Conservation (phyloP, 2,113 vertebrate species). For the Chlamydotis undulata region DNA sequence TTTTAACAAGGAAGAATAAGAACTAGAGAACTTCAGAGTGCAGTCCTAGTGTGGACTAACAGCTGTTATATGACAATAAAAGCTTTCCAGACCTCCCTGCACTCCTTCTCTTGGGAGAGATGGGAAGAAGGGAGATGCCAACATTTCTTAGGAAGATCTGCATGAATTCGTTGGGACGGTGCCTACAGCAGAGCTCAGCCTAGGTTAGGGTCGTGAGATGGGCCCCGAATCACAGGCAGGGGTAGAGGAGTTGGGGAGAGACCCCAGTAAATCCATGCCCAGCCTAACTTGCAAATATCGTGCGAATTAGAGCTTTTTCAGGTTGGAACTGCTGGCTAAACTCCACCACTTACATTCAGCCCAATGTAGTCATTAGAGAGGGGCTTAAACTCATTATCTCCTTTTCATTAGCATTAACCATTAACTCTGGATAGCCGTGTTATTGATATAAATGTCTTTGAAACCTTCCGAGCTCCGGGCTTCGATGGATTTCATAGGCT, state of each 20-base stretch:
- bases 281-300: not conserved
- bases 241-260: not conserved
- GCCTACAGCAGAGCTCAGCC: not conserved
- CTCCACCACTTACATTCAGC: slow-evolving; percentile 3
- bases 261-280: not conserved
- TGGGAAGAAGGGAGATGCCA: not conserved
- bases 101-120: not conserved
- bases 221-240: not conserved
- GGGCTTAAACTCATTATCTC: slow-evolving; percentile 56
- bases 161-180: not conserved
- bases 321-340: not conserved
- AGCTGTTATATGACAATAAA: not conserved
- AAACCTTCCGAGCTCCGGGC: slow-evolving; percentile 26
- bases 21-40: not conserved
- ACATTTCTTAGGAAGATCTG: not conserved
- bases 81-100: not conserved
- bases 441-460: slow-evolving; percentile 67
- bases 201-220: not conserved
- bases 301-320: not conserved
- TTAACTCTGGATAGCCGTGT: slow-evolving; percentile 15
- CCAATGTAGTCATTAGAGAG: slow-evolving; percentile 42
- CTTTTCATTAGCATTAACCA: slow-evolving; percentile 60
- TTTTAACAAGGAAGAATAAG: not conserved
- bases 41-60: not conserved
- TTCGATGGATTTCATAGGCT: not conserved